These are phyloP conservation scores for Eristalinus sepulchralis DNA, from an alignment of 2,888 invertebrate species.

Conservation along the genomic window DNA sequence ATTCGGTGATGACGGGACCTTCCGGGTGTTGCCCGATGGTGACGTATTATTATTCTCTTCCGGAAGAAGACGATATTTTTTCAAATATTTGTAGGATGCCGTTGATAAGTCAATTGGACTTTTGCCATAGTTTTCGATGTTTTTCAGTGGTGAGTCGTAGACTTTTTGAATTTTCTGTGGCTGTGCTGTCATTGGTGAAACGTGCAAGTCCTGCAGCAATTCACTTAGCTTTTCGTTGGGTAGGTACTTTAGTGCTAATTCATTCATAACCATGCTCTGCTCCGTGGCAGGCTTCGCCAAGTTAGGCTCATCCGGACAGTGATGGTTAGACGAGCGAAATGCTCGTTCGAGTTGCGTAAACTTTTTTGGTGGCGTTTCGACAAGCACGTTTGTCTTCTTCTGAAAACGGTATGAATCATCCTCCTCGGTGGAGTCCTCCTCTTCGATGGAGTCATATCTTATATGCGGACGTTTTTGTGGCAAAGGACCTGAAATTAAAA, in stretches of 20 bases:
- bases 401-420: slow-evolving; percentile 25
- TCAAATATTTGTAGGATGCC: slow-evolving; percentile 78
- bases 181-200: slow-evolving; percentile 60
- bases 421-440: slow-evolving; percentile 26
- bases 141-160: slow-evolving; percentile 71
- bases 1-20: slow-evolving; percentile 42
- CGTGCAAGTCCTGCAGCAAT: slow-evolving; percentile 75
- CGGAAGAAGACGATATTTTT: slow-evolving; percentile 77
- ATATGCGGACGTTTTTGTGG: slow-evolving; percentile 40
- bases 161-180: slow-evolving; percentile 1
- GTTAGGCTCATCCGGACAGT: background rate
- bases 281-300: slow-evolving; percentile 75
- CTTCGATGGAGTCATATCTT: slow-evolving; percentile 35
- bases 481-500: slow-evolving; percentile 11
- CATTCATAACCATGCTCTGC: slow-evolving; percentile 79
- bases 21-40: slow-evolving; percentile 49
- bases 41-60: slow-evolving; percentile 73
- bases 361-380: background rate
- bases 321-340: background rate
- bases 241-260: slow-evolving; percentile 78
- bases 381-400: slow-evolving; percentile 20
- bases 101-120: slow-evolving; percentile 77
- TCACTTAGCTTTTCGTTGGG: slow-evolving; percentile 77
- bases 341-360: slow-evolving; percentile 1
- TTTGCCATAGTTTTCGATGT: slow-evolving; percentile 75